Evolutionary conservation across 2,888 invertebrate genomes (phyloP), one percentile per base, ranked within the genome.

Genomic region (Parnassius glacialis): DNA sequence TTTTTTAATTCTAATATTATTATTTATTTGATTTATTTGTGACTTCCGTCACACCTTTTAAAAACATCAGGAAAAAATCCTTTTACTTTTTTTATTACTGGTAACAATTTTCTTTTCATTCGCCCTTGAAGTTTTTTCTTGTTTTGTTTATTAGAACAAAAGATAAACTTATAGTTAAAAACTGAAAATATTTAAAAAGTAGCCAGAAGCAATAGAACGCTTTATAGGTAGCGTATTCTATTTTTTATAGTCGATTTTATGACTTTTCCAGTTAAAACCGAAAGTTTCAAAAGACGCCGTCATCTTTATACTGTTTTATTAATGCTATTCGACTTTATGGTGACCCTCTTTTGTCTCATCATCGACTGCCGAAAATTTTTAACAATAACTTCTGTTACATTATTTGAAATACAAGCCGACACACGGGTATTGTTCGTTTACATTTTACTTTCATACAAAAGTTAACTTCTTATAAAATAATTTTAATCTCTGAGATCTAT

Each of bases 41-140:
- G 1, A 20, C 20, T 2, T 2, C 20, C 20, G 2, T 20, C 2
- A 20, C 16, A 20, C 16, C 16, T 20, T 20, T 20, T 20, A 20
- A 20, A 20, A 20, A n/a, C 69, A 71, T 69, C 54, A 61, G 62
- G 63, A 68, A 61, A 56, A 52, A 45, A 20, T 16, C 48, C 57
- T 62, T 53, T 62, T 58, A 54, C 62, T 62, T 54, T 65, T 65
- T 51, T 57, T 48, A 7, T 47, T 56, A 43, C 34, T 34, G 44
- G 48, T 16, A 43, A 34, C 47, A 62, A 48, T 62, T 62, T 50
- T 54, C 11, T 11, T 62, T 62, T 58, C 53, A 34, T 62, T 50
- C 43, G 57, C 25, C 62, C 62, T 62, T 58, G 57, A 34, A 25
- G 16, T 16, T 58, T 57, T 61, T 54, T 57, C 41, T 57, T 45